phyloP scores from a whole-genome alignment of 2,797 vertebrate species.

The Pangasius krempfi region DNA sequence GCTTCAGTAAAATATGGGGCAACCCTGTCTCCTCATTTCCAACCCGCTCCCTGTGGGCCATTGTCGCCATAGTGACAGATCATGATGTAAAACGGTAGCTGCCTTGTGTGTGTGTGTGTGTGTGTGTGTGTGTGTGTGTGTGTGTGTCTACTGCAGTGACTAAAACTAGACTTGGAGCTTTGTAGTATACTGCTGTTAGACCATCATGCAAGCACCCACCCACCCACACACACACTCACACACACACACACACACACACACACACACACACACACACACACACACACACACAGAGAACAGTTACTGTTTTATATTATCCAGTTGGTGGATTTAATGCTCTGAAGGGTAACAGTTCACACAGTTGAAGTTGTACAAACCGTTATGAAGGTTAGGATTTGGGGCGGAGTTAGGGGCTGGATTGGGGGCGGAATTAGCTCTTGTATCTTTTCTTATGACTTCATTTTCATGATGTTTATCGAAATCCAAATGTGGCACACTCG shows the following conservation, averaged over 20 bases:
- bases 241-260: background rate
- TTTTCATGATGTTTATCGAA: background rate
- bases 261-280: background rate
- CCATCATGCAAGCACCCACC: background rate
- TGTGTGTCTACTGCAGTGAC: background rate
- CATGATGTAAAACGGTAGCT: background rate
- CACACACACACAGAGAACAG: background rate
- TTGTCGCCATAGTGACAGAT: slow-evolving; percentile 26
- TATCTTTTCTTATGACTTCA: background rate
- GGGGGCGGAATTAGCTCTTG: background rate
- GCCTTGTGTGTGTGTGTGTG: background rate
- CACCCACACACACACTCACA: background rate
- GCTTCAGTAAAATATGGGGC: slow-evolving; percentile 29
- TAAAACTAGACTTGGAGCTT: background rate
- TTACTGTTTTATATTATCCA: background rate
- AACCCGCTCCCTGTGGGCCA: background rate
- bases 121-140: background rate
- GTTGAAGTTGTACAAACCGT: background rate
- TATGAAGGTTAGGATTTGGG: background rate
- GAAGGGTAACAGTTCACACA: background rate
- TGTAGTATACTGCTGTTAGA: background rate
- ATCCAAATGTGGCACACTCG: background rate
- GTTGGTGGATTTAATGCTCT: background rate
- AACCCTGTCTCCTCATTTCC: slow-evolving; percentile 18
- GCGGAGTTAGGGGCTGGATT: background rate